Base-by-base conservation (phyloP, 2,888 invertebrate species). In the Apamea sordens region DNA sequence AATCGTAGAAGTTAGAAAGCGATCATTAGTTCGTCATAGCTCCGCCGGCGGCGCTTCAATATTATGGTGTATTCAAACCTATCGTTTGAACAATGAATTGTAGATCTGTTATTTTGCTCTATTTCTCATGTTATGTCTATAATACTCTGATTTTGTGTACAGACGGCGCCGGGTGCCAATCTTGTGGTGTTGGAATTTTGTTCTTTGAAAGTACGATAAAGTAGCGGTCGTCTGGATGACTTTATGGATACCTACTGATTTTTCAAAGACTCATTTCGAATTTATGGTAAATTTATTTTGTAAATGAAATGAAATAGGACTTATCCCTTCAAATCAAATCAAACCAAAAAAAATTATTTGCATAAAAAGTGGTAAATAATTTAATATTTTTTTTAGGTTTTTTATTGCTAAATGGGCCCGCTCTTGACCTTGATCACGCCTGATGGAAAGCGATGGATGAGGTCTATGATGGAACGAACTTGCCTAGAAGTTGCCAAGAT, bases 61-160 rank as follows among this genome's bases (percentile, higher is more conserved):
- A 92, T 93, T 92, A 92, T 92, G 90, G 91, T 87, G 89, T 84
- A 88, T 90, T 89, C 90, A 91, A 93, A 93, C 93, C 93, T 91
- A 93, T 91, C 94, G 94, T 94, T 94, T 93, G 94, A 90, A 92
- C 92, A 93, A 92, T 92, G 93, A 94, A 94, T 94, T 85, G 85
- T 89, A 82, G 83, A 88, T 85, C 80, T 73, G 85, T 83, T 84
- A 79, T 84, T 92, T 93, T 92, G 85, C 85, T 91, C 90, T 85
- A 90, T 92, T 91, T 89, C 87, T 86, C 85, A 80, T 89, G 88
- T 86, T 82, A 81, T 65, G 79, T 80, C 83, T 86, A 81, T 82
- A 84, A 77, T 81, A 36, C 71, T 76, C 21, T 77, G 63, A 81
- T 80, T 81, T 86, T 78, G 41, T 86, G 56, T 82, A 44, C 77